Conservation (phyloP, 2,113 vertebrate species). For the Isurus oxyrinchus region DNA sequence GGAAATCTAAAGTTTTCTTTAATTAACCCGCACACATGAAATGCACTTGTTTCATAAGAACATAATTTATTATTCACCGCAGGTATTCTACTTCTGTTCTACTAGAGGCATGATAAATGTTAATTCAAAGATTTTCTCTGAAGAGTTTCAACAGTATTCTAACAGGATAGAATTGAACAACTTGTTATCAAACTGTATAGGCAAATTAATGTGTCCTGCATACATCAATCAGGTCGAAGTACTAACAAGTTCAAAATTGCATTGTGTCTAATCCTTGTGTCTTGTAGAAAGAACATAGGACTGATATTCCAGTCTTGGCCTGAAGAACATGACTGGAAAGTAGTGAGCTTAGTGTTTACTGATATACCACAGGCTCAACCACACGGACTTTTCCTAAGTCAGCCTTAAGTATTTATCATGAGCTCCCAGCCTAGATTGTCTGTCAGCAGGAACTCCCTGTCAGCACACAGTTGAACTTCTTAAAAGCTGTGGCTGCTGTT, state of each 20-base stretch:
- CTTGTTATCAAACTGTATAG: background rate
- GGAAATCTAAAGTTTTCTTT: constrained; percentile 13
- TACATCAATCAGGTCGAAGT: background rate
- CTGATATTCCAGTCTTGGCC: no score
- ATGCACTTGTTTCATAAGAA: background rate
- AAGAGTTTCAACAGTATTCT: background rate
- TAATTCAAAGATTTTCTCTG: background rate
- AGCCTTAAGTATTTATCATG: no score
- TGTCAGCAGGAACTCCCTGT: no score
- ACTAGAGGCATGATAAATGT: background rate
- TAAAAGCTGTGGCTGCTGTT: no score
- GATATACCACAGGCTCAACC: no score
- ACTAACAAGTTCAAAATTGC: background rate
- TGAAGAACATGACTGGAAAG: no score
- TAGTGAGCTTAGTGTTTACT: no score
- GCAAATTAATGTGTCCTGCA: background rate
- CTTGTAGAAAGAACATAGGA: background rate
- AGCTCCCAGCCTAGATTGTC: no score
- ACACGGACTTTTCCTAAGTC: no score
- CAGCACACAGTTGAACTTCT: no score
- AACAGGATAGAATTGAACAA: background rate
- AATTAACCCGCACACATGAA: background rate
- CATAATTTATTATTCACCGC: background rate
- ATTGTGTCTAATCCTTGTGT: background rate
- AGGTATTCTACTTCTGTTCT: background rate